Base-by-base conservation (phyloP, 1,140 invertebrate genomes). In the Macrostomum lignano region DNA sequence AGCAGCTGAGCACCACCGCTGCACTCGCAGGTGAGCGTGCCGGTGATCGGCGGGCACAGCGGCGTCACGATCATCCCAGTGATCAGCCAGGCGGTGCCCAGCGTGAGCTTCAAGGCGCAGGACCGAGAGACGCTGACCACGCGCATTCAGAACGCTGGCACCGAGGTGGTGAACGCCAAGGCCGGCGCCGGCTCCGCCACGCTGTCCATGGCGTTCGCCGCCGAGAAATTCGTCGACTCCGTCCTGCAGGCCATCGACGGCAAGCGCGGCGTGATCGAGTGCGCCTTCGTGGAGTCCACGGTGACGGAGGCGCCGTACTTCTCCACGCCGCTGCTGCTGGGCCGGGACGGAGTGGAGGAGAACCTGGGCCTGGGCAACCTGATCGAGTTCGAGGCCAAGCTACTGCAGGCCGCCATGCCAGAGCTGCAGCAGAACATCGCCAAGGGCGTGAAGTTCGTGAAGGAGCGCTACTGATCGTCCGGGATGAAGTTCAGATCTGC, bases 111-210 rank as follows among this genome's bases (percentile, higher is more conserved):
- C n/a, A n/a, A n/a, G n/a, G n/a, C n/a, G n/a, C n/a, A 55, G 50
- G 49, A 58, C 11, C 45, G 49, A 24, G 38, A 47, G n/a, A 38
- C 0, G 44, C 40, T 60, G 9, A 49, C 47, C 9, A 40, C 36
- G 2, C 46, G 52, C 38, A 59, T 60, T 28, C 64, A 73, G 58
- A 86, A 96, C 58, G 88, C 88, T 40, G 86, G 86, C 41, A 96
- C 88, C 39, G 88, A 96, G 65, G 84, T 96, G 15, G 88, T 96
- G 3, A 88, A 96, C 55, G 88, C 88, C 9, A 98, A 98, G 60
- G 86, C 86, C 45, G 88, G 88, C 42, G 75, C 79, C 38, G 88
- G 88, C 25, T 93, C 84, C 6, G 88, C 88, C 10, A 98, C 88
- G 1, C 63, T 98, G n/a, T 94, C 84, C 0, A 98, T 96, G 88